Base-by-base conservation (phyloP, 2,113 vertebrate genomes). In the Microcebus murinus region DNA sequence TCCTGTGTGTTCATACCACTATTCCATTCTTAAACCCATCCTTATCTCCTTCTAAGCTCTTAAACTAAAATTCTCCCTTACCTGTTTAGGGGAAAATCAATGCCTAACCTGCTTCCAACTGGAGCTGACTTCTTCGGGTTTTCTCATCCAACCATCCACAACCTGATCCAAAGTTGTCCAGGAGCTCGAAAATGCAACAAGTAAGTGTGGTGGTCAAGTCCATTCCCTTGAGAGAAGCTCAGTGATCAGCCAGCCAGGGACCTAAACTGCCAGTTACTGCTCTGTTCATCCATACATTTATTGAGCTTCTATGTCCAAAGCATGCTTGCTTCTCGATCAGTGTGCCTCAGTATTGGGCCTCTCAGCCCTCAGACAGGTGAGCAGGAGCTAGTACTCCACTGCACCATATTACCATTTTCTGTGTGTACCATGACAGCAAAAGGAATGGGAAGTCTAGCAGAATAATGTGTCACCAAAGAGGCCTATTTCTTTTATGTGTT, bases 111-210 rank as follows among this genome's bases (percentile, higher is more conserved):
- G 5, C 96, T 99, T 92, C 98, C 99, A 1, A 98, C 99, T 2
- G 99, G 99, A 84, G 99, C 99, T 4, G 99, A 99, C 89, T 99
- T 99, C 94, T 99, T 99, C 94, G 99, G 99, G 70, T 99, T 99
- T 97, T 99, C 99, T 45, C 99, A 99, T 94, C 99, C 99, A 34
- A 98, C 99, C 84, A 99, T 99, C 95, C 99, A 99, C 96, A 99
- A 99, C 97, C 98, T 99, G 86, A 99, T 99, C 97, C 99, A 99
- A 98, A 99, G 99, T 95, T 99, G 99, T 96, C 99, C 99, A 0
- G 99, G 99, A 88, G 99, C 99, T 52, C 99, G 98, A 79, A 99
- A 99, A 95, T 99, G 99, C 89, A 97, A 96, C 97, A 99, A 99
- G 99, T 99, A 97, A 98, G 98, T 98, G 20, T 74, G 42, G 31